Evolutionary conservation across 2,888 invertebrate genomes (phyloP).

Genomic region (Drosophila nr. perissopoda): DNA sequence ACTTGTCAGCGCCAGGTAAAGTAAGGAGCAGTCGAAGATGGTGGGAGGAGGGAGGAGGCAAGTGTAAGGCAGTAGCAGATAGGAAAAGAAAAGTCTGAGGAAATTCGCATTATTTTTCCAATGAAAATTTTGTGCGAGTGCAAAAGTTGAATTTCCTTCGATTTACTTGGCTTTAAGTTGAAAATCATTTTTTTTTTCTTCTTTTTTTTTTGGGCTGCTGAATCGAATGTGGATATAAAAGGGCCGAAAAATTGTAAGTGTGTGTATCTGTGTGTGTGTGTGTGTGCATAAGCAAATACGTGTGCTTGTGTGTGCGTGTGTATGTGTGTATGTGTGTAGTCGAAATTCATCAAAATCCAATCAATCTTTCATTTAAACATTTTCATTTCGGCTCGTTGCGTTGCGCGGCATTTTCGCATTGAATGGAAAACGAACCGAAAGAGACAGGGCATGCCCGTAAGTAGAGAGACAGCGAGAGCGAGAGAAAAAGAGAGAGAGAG

Average conservation of each 20-base stretch:
- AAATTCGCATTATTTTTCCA: conserved; percentile 49
- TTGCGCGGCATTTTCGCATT: conserved; percentile 61
- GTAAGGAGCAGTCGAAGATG: not conserved
- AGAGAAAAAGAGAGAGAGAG: not conserved
- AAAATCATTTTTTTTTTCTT: conserved; percentile 54
- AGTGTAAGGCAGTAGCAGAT: not conserved
- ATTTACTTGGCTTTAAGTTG: conserved; percentile 75
- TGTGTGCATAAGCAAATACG: conserved; percentile 8
- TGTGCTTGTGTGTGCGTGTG: conserved; percentile 22
- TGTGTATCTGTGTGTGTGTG: conserved; percentile 30
- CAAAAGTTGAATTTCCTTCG: conserved; percentile 58
- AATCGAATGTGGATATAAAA: conserved; percentile 34
- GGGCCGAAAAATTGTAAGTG: conserved; percentile 33
- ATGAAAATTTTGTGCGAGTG: conserved; percentile 45
- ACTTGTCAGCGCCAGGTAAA: conserved; percentile 22
- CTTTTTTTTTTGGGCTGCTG: conserved; percentile 32
- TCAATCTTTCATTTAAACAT: conserved; percentile 82
- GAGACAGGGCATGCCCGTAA: conserved; percentile 3
- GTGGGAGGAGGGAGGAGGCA: not conserved
- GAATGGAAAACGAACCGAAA: conserved; percentile 57
- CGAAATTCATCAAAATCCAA: conserved; percentile 81
- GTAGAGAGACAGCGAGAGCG: conserved; percentile 8
- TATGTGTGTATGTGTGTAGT: conserved; percentile 49
- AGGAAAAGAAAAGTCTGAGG: conserved; percentile 46
- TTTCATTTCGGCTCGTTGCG: conserved; percentile 78